Conservation (phyloP, 2,797 vertebrate species). For the Sylvia borin region DNA sequence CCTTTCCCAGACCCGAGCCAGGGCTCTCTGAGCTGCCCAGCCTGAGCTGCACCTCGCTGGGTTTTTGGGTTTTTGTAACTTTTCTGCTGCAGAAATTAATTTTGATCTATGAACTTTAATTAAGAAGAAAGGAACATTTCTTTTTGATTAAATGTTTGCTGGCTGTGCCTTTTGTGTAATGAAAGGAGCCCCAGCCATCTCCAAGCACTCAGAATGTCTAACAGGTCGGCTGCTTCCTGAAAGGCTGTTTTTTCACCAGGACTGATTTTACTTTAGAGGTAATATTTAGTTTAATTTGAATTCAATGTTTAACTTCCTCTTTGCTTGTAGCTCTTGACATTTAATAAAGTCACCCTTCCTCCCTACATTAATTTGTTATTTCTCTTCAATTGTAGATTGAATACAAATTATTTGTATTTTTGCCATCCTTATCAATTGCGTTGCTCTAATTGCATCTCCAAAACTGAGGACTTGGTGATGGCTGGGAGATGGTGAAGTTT, state of each 20-base stretch:
- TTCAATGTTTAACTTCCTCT: constrained; percentile 58
- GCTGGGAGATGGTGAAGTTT: not conserved
- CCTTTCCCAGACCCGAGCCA: not conserved
- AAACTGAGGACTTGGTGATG: not conserved
- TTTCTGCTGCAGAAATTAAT: constrained; percentile 28
- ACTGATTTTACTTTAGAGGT: constrained; percentile 36
- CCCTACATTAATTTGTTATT: constrained; percentile 22
- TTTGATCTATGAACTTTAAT: constrained; percentile 58
- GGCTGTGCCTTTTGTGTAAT: constrained; percentile 54
- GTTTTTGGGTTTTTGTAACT: not conserved
- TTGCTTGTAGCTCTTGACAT: constrained; percentile 43
- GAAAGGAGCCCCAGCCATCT: constrained; percentile 1
- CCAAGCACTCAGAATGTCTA: constrained; percentile 19
- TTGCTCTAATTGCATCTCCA: not conserved
- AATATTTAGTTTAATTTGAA: constrained; percentile 55
- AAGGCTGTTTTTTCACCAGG: constrained; percentile 21
- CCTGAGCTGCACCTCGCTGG: not conserved
- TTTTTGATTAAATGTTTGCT: constrained; percentile 63
- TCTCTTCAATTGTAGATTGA: not conserved
- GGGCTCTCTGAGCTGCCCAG: not conserved
- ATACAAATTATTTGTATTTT: constrained; percentile 29
- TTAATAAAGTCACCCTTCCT: constrained; percentile 18
- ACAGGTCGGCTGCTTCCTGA: constrained; percentile 48
- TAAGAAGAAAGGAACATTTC: constrained; percentile 36
- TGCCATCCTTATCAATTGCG: not conserved